These are phyloP conservation scores for Arothron firmamentum DNA, from an alignment of 2,113 vertebrate genomes.

Conservation along the genomic window DNA sequence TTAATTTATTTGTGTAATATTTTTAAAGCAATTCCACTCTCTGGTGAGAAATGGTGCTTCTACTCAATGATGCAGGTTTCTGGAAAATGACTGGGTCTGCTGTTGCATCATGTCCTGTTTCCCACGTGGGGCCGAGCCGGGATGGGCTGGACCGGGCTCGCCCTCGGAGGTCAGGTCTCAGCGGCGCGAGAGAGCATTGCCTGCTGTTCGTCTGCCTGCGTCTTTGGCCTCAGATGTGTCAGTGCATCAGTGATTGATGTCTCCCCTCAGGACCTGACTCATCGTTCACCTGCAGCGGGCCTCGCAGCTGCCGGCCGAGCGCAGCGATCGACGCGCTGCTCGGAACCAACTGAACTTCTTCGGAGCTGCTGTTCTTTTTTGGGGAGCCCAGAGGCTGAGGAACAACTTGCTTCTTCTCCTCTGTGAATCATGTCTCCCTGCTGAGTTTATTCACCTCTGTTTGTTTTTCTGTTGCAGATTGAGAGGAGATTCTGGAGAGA, in stretches of 20 bases:
- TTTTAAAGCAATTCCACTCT: too few species aligned
- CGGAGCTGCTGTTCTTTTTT: constrained; percentile 7
- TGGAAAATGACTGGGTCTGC: constrained; percentile 5
- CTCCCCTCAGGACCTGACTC: constrained; percentile 52
- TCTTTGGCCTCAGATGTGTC: constrained; percentile 56
- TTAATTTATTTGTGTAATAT: too few species aligned
- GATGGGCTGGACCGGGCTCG: constrained; percentile 14
- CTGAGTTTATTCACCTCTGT: constrained; percentile 15
- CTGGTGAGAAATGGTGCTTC: too few species aligned
- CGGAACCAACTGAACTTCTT: neutral
- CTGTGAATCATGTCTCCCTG: constrained; percentile 28
- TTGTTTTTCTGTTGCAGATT: constrained; percentile 18
- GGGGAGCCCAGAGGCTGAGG: constrained; percentile 23
- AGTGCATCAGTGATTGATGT: constrained; percentile 61
- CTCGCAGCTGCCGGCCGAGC: constrained; percentile 54
- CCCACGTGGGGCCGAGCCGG: constrained; percentile 3
- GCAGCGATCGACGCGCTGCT: constrained; percentile 19
- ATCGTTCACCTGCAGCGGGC: constrained; percentile 69
- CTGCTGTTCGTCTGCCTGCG: constrained; percentile 37
- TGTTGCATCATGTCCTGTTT: constrained; percentile 39
- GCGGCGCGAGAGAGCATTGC: constrained; percentile 30
- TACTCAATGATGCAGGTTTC: constrained; percentile 15
- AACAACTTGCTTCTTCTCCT: constrained; percentile 25
- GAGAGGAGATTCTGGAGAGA: constrained; percentile 13
- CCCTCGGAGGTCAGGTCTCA: constrained; percentile 30